Evolutionary conservation across 2,888 invertebrate genomes (phyloP).

Genomic region (Empis stercorea): DNA sequence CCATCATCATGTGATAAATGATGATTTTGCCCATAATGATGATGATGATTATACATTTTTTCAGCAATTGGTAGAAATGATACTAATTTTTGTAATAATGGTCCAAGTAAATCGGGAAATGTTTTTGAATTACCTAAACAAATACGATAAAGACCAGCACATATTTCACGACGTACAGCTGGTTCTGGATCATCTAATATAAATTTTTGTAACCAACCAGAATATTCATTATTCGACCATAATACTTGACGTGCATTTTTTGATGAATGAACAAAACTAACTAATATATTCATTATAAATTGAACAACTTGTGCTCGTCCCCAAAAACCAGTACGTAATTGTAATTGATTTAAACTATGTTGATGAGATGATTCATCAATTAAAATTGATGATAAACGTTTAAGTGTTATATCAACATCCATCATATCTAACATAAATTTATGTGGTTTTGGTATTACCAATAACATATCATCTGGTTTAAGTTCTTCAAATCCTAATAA

Average conservation of each 20-base stretch:
- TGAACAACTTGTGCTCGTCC: conserved; percentile 86
- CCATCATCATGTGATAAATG: conserved; percentile 48
- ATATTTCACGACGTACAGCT: conserved; percentile 78
- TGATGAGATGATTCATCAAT: conserved; percentile 63
- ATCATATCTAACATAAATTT: conserved; percentile 61
- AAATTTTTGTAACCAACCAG: conserved; percentile 71
- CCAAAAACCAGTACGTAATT: conserved; percentile 86
- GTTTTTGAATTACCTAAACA: conserved; percentile 52
- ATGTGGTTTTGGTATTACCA: conserved; percentile 51
- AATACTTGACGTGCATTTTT: conserved; percentile 62
- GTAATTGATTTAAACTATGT: conserved; percentile 50
- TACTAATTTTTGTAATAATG: conserved; percentile 67
- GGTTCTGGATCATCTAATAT: conserved; percentile 89
- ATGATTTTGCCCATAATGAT: background rate
- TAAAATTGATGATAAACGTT: conserved; percentile 72
- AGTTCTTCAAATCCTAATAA: conserved; percentile 60
- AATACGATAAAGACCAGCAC: conserved; percentile 80
- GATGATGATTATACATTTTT: conserved; percentile 50
- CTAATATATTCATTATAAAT: conserved; percentile 81
- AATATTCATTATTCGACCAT: conserved; percentile 60
- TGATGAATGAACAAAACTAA: conserved; percentile 85
- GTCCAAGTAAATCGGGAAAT: conserved; percentile 54
- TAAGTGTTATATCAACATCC: conserved; percentile 70
- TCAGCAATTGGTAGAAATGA: conserved; percentile 74
- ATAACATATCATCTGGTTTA: conserved; percentile 38